phyloP scores from a whole-genome alignment of 2,113 vertebrate genomes.

The Dinomys branickii region DNA sequence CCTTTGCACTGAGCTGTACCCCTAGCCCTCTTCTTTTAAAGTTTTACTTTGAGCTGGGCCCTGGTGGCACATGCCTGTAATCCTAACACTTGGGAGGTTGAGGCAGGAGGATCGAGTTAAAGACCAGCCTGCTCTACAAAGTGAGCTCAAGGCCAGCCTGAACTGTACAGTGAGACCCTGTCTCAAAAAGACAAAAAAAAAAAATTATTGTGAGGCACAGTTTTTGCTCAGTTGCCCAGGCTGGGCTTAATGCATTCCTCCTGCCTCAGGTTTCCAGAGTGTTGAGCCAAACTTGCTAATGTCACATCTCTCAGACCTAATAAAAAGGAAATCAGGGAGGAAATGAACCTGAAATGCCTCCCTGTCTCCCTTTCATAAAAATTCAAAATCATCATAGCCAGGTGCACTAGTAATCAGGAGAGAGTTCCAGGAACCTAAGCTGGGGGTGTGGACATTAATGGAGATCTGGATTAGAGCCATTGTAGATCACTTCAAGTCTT shows the following conservation, averaged over 20 bases:
- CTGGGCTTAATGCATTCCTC: neutral
- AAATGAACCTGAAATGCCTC: neutral
- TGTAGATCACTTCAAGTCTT: neutral
- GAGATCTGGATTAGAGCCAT: neutral
- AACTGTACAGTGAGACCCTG: too few relatives aligned
- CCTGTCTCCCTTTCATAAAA: neutral
- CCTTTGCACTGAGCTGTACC: neutral
- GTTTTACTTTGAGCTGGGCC: neutral
- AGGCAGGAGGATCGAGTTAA: too few relatives aligned
- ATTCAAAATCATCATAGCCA: neutral
- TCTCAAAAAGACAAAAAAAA: too few relatives aligned
- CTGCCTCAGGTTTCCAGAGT: neutral
- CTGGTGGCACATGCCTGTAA: too few relatives aligned
- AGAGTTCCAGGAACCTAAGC: neutral
- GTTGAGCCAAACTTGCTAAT: neutral
- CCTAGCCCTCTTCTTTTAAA: neutral
- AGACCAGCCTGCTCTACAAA: too few relatives aligned
- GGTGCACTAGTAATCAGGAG: neutral
- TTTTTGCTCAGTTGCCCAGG: neutral
- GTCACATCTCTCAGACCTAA: neutral
- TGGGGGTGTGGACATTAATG: neutral
- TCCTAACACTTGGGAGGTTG: too few relatives aligned
- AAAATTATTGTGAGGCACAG: too few relatives aligned
- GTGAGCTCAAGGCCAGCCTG: too few relatives aligned
- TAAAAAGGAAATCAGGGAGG: slow-evolving; percentile 6